Base-by-base conservation (phyloP, 2,888 invertebrate species). In the Drosophila nr. perissopoda region DNA sequence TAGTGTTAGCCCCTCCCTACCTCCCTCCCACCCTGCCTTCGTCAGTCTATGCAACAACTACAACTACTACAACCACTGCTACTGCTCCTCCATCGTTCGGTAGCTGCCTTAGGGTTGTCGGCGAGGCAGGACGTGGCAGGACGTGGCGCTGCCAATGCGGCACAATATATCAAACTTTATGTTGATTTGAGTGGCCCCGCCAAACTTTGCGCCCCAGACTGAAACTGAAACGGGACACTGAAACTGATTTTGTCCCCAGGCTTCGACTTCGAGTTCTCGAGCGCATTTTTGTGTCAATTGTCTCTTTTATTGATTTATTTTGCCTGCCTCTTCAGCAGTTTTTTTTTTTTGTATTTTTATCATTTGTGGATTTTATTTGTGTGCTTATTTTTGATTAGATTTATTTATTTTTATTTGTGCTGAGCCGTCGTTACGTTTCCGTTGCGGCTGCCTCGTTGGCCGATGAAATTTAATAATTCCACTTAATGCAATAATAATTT, bases 401-500 rank as follows among this genome's bases (percentile, higher is more conserved):
- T 87, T 87, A 87, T 87, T 89, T 89, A 87, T 87, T 87, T 87
- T 87, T 85, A 89, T 87, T 87, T 80, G 78, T 73, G 80, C 73
- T 78, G 78, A 86, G 87, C 89, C 77, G 69, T 72, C 72, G 66
- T 61, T 69, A 51, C 68, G 78, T 49, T 57, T 63, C 59, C 78
- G 71, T 68, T 70, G 69, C 58, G 58, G 58, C 64, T 66, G 78
- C 57, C 76, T 67, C 48, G 65, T 73, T 62, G 69, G 80, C 73
- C 84, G 85, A 87, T 87, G 89, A 87, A 87, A 89, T 87, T 87
- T 89, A 87, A 87, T 87, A 87, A 87, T 87, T 89, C 87, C 89
- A 87, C 89, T 87, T 87, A 87, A 89, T 87, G 87, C 85, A 87
- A 87, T 87, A 87, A 89, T 87, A 87, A 87, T 87, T 87, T 87